Conservation (phyloP, 2,888 invertebrate genomes). For the Mythimna loreyi region DNA sequence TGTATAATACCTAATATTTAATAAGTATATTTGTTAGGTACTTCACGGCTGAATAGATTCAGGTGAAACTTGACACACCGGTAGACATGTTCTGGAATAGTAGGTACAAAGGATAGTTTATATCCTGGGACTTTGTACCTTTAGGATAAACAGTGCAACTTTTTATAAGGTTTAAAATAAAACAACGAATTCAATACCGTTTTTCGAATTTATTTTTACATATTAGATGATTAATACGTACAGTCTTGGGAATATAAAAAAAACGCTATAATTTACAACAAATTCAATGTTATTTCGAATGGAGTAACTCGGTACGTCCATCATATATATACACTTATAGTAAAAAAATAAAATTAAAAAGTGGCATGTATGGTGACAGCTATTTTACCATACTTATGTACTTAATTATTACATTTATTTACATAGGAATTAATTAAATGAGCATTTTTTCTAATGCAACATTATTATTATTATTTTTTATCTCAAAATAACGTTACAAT, state of each 20-base stretch:
- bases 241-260: slow-evolving; percentile 89
- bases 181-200: slow-evolving; percentile 81
- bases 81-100: too few relatives aligned
- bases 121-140: too few relatives aligned
- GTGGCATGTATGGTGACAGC: slow-evolving; percentile 62
- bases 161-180: slow-evolving; percentile 68
- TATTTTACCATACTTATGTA: slow-evolving; percentile 63
- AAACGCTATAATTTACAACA: slow-evolving; percentile 85
- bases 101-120: too few relatives aligned
- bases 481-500: slow-evolving; percentile 62
- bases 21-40: too few relatives aligned
- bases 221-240: slow-evolving; percentile 89
- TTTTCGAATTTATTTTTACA: slow-evolving; percentile 88
- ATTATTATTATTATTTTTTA: slow-evolving; percentile 48
- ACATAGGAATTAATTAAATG: slow-evolving; percentile 84
- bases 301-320: slow-evolving; percentile 64
- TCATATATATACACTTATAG: slow-evolving; percentile 75
- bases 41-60: too few relatives aligned
- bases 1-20: too few relatives aligned
- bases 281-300: slow-evolving; percentile 68
- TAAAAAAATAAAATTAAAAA: slow-evolving; percentile 66
- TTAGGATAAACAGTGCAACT: too few relatives aligned
- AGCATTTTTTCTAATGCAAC: slow-evolving; percentile 65
- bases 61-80: too few relatives aligned
- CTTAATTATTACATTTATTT: slow-evolving; percentile 78